phyloP scores from a whole-genome alignment of 2,113 vertebrate species.

The Gymnarchus niloticus region DNA sequence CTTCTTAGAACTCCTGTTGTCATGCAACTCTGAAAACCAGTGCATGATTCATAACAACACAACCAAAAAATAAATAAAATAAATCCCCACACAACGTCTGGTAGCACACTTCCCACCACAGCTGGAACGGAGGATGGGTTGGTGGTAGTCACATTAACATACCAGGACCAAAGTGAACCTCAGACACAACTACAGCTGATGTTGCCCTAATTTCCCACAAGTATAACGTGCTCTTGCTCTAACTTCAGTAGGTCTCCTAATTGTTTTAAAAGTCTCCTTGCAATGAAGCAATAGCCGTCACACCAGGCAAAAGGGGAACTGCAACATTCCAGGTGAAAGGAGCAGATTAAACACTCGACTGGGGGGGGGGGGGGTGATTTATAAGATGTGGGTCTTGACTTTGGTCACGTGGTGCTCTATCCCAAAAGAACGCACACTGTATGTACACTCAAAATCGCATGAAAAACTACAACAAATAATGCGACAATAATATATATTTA shows the following conservation, averaged over 20 bases:
- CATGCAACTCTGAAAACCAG: too few species aligned
- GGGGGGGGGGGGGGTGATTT: neutral
- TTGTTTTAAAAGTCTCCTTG: neutral
- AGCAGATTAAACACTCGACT: neutral
- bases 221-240: neutral
- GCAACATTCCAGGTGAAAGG: too few species aligned
- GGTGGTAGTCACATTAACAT: neutral
- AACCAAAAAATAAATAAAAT: too few species aligned
- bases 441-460: neutral
- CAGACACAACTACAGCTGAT: neutral
- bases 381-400: neutral
- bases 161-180: neutral
- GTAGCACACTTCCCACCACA: neutral
- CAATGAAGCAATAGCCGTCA: neutral
- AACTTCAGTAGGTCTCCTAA: neutral
- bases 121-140: neutral
- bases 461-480: neutral
- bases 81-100: too few species aligned
- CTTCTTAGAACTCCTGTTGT: too few species aligned
- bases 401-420: neutral
- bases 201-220: neutral
- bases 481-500: neutral
- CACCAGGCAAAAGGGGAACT: too few species aligned
- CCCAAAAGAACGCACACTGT: neutral
- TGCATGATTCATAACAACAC: too few species aligned